Conservation (phyloP, 2,113 vertebrate genomes). For the Eclectus roratus region DNA sequence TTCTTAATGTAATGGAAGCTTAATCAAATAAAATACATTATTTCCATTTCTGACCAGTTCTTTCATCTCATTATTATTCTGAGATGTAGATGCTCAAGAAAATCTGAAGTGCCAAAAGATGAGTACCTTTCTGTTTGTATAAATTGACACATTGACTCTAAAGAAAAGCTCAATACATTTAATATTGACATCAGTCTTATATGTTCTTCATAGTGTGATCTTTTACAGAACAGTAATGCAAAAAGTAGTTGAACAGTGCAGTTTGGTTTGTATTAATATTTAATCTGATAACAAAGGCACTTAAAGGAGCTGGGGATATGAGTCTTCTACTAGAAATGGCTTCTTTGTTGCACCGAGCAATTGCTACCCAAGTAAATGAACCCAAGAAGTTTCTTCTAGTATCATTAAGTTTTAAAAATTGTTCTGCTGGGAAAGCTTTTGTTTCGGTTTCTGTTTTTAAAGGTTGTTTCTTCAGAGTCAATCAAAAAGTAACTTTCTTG, state of each 20-base stretch:
- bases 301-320: slow-evolving; percentile 63
- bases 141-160: slow-evolving; percentile 10
- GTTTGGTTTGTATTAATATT: slow-evolving; percentile 74
- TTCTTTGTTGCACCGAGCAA: slow-evolving; percentile 59
- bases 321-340: slow-evolving; percentile 36
- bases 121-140: background rate
- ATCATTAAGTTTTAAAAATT: slow-evolving; percentile 29
- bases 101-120: background rate
- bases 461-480: slow-evolving; percentile 23
- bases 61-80: background rate
- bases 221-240: slow-evolving; percentile 26
- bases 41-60: background rate
- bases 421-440: slow-evolving; percentile 43
- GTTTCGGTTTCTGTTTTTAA: slow-evolving; percentile 9
- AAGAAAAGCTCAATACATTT: slow-evolving; percentile 36
- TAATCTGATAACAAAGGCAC: slow-evolving; percentile 69
- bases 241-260: slow-evolving; percentile 26
- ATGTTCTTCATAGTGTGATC: background rate
- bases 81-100: background rate
- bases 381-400: slow-evolving; percentile 43
- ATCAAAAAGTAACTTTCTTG: slow-evolving; percentile 33
- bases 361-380: slow-evolving; percentile 45
- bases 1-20: background rate
- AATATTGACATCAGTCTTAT: slow-evolving; percentile 1
- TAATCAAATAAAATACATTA: background rate